Conservation (phyloP, 2,113 vertebrate genomes). For the Spheniscus mendiculus region DNA sequence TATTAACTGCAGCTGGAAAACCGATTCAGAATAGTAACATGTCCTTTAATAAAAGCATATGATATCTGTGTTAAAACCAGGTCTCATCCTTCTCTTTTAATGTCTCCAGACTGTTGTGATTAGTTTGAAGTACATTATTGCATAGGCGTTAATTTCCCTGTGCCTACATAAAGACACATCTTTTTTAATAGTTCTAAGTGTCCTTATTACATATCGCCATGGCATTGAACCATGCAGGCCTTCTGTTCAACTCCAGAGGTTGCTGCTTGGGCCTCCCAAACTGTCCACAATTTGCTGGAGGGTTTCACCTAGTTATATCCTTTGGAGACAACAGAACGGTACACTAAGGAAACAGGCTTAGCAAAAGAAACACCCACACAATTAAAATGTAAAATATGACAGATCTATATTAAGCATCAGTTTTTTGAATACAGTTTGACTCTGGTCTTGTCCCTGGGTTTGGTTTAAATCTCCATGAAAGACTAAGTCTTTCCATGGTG, state of each 20-base stretch:
- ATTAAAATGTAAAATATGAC: neutral
- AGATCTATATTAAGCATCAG: neutral
- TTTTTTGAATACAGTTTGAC: neutral
- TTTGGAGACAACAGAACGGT: neutral
- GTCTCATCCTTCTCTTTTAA: neutral
- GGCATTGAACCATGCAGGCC: neutral
- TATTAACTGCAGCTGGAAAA: slow-evolving; percentile 12
- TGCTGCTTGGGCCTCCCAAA: neutral
- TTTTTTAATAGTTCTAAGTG: neutral
- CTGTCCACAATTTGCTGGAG: neutral
- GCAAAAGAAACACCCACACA: neutral
- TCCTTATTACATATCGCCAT: neutral
- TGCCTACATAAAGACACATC: neutral
- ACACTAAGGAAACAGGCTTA: neutral
- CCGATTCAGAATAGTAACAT: neutral
- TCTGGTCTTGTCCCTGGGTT: neutral
- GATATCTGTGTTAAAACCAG: neutral
- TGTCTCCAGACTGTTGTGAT: neutral
- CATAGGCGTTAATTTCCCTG: neutral
- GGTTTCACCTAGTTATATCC: neutral
- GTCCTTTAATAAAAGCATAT: neutral
- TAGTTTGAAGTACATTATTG: neutral
- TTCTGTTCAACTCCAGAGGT: neutral
- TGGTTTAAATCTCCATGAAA: neutral
- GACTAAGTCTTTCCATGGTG: neutral